Evolutionary conservation across 2,888 invertebrate species (phyloP).

Genomic region (Cosmia pyralina): DNA sequence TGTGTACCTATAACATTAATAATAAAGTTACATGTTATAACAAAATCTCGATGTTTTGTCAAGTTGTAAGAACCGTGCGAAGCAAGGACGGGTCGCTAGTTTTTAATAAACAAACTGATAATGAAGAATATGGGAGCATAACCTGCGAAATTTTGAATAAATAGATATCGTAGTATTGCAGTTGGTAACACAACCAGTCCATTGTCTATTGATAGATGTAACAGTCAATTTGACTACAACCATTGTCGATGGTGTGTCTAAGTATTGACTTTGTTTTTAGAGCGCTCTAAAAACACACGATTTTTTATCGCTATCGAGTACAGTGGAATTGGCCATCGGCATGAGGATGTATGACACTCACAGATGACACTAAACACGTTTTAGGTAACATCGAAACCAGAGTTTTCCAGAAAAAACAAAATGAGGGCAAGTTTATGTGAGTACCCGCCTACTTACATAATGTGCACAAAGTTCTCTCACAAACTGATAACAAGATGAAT

Average conservation of each 20-base stretch:
- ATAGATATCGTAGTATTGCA: not conserved
- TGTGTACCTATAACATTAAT: not conserved
- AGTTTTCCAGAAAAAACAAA: constrained; percentile 3
- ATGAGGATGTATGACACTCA: not conserved
- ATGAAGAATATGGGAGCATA: not conserved
- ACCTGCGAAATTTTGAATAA: not conserved
- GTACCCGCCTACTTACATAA: not conserved
- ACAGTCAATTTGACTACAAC: not conserved
- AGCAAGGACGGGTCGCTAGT: not conserved
- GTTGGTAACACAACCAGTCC: not conserved
- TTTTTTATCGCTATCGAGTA: constrained; percentile 8
- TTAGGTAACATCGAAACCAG: not conserved
- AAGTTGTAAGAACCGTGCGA: not conserved
- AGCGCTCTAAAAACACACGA: constrained; percentile 3
- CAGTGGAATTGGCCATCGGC: constrained; percentile 23
- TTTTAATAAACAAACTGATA: not conserved
- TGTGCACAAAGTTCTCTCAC: not conserved
- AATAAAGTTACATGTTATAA: not conserved
- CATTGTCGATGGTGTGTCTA: constrained; percentile 13
- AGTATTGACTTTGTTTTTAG: constrained; percentile 10
- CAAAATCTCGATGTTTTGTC: not conserved
- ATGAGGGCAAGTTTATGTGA: not conserved
- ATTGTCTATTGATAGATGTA: constrained; percentile 2
- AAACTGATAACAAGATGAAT: constrained; percentile 5
- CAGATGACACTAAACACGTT: not conserved